These are phyloP conservation scores for Solea solea DNA, from an alignment of 2,113 vertebrate species.

Conservation along the genomic window DNA sequence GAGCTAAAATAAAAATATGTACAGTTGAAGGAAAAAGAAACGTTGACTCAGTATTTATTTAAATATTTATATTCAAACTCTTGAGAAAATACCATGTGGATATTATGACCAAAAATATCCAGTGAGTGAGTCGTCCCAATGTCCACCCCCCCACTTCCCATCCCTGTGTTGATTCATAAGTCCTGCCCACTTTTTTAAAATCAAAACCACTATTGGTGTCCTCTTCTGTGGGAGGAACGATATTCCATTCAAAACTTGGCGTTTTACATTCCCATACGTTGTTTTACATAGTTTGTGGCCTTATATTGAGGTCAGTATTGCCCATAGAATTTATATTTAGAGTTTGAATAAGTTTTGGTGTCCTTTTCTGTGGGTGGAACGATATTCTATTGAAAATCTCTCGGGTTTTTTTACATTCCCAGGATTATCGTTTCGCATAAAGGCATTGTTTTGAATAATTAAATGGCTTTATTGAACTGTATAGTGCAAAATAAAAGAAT, in stretches of 20 bases:
- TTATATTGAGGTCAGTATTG: rapidly evolving
- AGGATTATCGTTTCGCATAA: no score
- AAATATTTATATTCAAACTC: background rate
- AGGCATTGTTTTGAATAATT: no score
- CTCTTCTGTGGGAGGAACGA: background rate
- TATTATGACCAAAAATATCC: background rate
- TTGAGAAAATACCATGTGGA: no score
- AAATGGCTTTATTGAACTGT: no score
- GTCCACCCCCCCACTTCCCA: background rate
- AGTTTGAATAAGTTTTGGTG: no score
- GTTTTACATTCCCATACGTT: slow-evolving; percentile 4
- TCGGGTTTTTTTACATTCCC: no score
- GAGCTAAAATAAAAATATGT: background rate
- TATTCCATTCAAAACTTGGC: slow-evolving; percentile 1
- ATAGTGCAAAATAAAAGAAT: no score
- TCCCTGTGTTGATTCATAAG: background rate
- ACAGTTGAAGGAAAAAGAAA: background rate
- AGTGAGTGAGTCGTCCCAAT: no score
- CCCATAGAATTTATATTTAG: background rate
- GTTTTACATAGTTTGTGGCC: no score
- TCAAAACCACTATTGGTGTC: background rate
- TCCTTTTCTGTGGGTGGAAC: no score
- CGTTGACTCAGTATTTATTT: background rate
- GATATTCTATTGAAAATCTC: no score
- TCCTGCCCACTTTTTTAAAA: background rate